Base-by-base conservation (phyloP, 2,113 vertebrate genomes). In the Cettia cetti region DNA sequence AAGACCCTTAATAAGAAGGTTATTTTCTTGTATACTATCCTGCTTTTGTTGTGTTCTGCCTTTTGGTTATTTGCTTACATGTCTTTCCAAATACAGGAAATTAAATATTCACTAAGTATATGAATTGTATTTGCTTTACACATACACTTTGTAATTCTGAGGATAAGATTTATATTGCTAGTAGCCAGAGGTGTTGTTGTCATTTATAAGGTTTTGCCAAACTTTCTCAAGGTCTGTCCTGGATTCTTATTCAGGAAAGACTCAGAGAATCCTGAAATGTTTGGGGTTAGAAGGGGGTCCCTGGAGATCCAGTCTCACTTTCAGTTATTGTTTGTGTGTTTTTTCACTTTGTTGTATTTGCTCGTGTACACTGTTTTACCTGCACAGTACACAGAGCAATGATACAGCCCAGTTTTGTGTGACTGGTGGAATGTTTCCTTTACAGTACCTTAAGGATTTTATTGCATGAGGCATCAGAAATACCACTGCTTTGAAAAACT, bases 1-100 rank as follows among this genome's bases (percentile, higher is more conserved):
- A 99, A 99, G 95, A 99, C 98, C 27, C 98, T 99, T 86, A 99
- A 99, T 97, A 99, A 99, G 96, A 99, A 99, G 99, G 99, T 99
- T 85, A 50, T 84, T 69, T 82, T 85, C 30, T 82, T 57, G 3
- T 84, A 31, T 86, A 59, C 54, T 86, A 0, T 68, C 63, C 44
- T 89, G 56, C 35, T 74, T 86, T 87, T 78, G 27, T 87, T 75
- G 33, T 68, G 26, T 63, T 57, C 19, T 91, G 49, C 64, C 28
- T 90, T 72, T 80, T 61, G 30, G 31, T 61, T 87, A 42, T 52
- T 78, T 89, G 42, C n/a, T 82, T 39, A 5, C 57, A 44, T 0
- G 0, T 90, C 64, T 83, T 68, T 93, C 63, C 44, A 56, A 71
- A 76, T 42, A 63, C 86, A 95, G 87, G 93, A 94, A 94, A 96